These are phyloP conservation scores for Drosophila percnosoma DNA, from an alignment of 2,888 invertebrate species.

Conservation along the genomic window DNA sequence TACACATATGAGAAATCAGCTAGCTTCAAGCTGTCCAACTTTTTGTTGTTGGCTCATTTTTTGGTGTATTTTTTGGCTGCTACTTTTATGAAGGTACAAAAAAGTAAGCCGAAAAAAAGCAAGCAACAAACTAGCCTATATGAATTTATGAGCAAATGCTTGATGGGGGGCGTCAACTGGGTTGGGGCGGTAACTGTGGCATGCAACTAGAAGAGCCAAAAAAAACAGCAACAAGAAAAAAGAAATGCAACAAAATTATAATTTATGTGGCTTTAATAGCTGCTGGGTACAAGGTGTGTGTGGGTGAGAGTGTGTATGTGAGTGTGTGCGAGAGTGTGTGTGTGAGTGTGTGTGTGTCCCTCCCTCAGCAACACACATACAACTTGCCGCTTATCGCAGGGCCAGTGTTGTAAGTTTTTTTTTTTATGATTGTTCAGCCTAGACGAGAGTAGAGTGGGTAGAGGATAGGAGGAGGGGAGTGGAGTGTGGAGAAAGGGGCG, in stretches of 20 bases:
- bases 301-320: neutral
- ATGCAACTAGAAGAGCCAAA: slow-evolving; percentile 8
- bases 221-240: neutral
- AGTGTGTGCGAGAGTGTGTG: no score
- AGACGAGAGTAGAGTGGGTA: slow-evolving; percentile 1
- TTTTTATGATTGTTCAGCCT: slow-evolving; percentile 29
- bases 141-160: slow-evolving; percentile 68
- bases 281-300: slow-evolving; percentile 58
- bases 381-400: slow-evolving; percentile 55
- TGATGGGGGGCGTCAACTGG: slow-evolving; percentile 41
- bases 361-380: slow-evolving; percentile 6
- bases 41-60: slow-evolving; percentile 53
- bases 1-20: slow-evolving; percentile 22
- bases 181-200: slow-evolving; percentile 4
- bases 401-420: slow-evolving; percentile 39
- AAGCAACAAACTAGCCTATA: slow-evolving; percentile 69
- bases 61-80: slow-evolving; percentile 20
- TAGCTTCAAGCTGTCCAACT: slow-evolving; percentile 54
- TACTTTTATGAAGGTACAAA: slow-evolving; percentile 46
- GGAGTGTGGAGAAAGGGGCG: slow-evolving; percentile 1
- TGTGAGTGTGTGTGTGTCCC: slow-evolving; percentile 9
- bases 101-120: slow-evolving; percentile 31
- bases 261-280: slow-evolving; percentile 82
- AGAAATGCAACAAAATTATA: slow-evolving; percentile 79
- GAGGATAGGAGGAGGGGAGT: neutral